A percentile compares a stretch with the other conserved stretches of the same genome.
These are phyloP conservation scores for Mirounga angustirostris DNA, from an alignment of 2,113 vertebrate genomes.

Conservation along the genomic window DNA sequence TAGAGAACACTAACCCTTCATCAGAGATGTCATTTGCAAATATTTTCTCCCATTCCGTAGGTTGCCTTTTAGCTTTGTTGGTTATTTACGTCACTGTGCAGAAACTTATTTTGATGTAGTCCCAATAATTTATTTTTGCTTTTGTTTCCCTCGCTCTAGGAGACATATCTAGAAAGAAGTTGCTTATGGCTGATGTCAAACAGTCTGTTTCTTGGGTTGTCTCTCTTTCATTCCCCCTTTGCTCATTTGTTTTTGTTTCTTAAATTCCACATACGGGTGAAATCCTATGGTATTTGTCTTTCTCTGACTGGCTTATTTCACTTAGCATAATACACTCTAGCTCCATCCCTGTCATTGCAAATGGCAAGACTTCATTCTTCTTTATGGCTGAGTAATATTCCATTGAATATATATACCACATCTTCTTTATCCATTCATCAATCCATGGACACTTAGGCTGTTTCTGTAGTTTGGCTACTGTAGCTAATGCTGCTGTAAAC, in stretches of 20 bases:
- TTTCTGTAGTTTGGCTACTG: background rate
- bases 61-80: background rate
- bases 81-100: background rate
- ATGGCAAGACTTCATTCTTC: background rate
- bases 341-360: background rate
- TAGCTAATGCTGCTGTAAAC: background rate
- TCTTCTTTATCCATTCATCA: background rate
- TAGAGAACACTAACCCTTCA: background rate
- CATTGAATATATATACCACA: background rate
- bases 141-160: background rate
- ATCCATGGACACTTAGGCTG: background rate
- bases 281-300: background rate
- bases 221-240: background rate
- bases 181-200: background rate
- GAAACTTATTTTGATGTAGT: background rate
- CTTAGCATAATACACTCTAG: background rate
- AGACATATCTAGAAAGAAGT: background rate
- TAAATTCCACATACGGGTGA: background rate
- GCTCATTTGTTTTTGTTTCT: background rate
- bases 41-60: background rate
- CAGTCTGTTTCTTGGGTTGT: background rate
- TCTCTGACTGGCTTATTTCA: background rate
- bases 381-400: background rate
- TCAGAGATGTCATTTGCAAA: background rate
- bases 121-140: background rate